Conservation (phyloP, 2,888 invertebrate genomes). For the Uloborus plumipes region DNA sequence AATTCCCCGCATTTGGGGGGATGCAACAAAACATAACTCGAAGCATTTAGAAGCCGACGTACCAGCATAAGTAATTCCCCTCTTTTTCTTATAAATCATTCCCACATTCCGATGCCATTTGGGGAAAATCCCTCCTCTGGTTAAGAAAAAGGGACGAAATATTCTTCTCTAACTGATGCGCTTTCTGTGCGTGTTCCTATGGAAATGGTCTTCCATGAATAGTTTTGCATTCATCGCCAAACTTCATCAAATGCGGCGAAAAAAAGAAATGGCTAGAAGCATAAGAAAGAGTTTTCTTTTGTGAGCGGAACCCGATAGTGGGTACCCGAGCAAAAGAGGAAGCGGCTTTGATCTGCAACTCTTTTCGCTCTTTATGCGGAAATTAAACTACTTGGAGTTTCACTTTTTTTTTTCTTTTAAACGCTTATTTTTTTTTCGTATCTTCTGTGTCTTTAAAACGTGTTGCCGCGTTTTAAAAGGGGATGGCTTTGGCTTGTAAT, state of each 20-base stretch:
- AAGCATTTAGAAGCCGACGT: too few species aligned
- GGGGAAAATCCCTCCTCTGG: too few species aligned
- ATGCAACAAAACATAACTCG: too few species aligned
- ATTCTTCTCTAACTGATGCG: constrained; percentile 5
- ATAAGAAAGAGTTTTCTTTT: constrained; percentile 22
- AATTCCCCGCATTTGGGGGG: too few species aligned
- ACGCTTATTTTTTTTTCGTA: neutral
- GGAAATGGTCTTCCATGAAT: constrained; percentile 52
- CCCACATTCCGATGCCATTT: too few species aligned
- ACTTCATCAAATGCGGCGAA: constrained; percentile 43
- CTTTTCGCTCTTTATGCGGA: constrained; percentile 42
- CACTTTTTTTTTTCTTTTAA: constrained; percentile 23
- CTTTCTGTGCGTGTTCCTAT: constrained; percentile 16
- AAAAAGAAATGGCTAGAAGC: constrained; percentile 14
- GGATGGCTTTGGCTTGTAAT: too few species aligned
- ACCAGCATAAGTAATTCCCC: too few species aligned
- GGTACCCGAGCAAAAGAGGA: neutral
- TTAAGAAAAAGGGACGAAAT: too few species aligned
- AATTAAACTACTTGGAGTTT: constrained; percentile 33
- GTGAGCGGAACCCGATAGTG: constrained; percentile 24
- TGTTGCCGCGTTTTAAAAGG: too few species aligned
- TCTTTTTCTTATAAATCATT: too few species aligned
- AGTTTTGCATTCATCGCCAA: constrained; percentile 58
- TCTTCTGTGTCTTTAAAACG: too few species aligned
- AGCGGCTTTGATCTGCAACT: constrained; percentile 9